Conservation (phyloP, 2,797 vertebrate species). For the Neostethus bicornis region DNA sequence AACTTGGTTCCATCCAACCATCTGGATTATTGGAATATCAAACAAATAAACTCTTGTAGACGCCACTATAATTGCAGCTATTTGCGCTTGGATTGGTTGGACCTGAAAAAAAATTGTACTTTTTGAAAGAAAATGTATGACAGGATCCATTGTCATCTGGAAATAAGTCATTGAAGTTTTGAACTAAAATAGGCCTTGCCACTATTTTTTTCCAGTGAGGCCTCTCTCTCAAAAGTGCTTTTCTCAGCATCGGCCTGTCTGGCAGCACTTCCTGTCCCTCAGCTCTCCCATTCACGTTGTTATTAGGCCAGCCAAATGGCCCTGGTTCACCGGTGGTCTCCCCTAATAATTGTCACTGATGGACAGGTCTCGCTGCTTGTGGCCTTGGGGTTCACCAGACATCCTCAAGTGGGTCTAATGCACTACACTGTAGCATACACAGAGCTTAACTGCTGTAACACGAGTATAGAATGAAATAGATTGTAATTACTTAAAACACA, state of each 20-base stretch:
- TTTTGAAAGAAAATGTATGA: slow-evolving; percentile 23
- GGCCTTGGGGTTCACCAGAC: slow-evolving; percentile 85
- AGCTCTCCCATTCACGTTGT: slow-evolving; percentile 80
- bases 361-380: slow-evolving; percentile 81
- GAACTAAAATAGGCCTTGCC: slow-evolving; percentile 80
- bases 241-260: slow-evolving; percentile 89
- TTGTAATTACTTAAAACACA: slow-evolving; percentile 80
- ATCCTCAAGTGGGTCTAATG: slow-evolving; percentile 41
- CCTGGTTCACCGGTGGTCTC: slow-evolving; percentile 87
- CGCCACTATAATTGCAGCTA: not conserved
- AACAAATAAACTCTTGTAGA: slow-evolving; percentile 33
- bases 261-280: slow-evolving; percentile 89
- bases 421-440: slow-evolving; percentile 66
- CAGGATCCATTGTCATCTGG: slow-evolving; percentile 61
- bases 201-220: slow-evolving; percentile 73
- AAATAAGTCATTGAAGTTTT: slow-evolving; percentile 72
- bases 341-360: slow-evolving; percentile 83
- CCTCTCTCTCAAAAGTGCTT: slow-evolving; percentile 80
- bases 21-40: slow-evolving; percentile 30
- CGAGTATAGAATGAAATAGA: slow-evolving; percentile 71
- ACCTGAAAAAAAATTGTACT: slow-evolving; percentile 4
- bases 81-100: slow-evolving; percentile 6
- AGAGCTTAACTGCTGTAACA: slow-evolving; percentile 67
- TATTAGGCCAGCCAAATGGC: slow-evolving; percentile 86
- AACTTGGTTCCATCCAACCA: slow-evolving; percentile 50